Base-by-base conservation (phyloP, 2,797 vertebrate species). In the Austrolebias charrua region DNA sequence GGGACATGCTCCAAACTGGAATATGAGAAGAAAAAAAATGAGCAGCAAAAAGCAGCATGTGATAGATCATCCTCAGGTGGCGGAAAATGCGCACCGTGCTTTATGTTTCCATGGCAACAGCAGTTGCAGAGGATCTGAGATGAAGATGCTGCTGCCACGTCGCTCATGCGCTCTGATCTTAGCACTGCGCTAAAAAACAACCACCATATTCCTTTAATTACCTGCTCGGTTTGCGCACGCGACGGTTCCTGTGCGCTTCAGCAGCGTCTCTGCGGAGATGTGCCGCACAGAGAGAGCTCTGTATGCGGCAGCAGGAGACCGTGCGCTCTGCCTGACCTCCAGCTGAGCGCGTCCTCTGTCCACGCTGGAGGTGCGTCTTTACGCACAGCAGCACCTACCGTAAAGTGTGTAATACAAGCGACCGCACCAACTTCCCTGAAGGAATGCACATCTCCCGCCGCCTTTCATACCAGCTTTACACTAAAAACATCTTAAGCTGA, bases 361-460 rank as follows among this genome's bases (percentile, higher is more conserved):
- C 71, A 69, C 78, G 48, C 63, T 8, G 82, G 83, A 91, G 89
- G 87, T 83, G 88, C 79, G 83, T 61, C 40, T 28, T 19, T 24
- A 80, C 89, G 78, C 88, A 87, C 4, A 15, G 1, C 19, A n/a
- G 12, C 28, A 35, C 16, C 44, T 86, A 90, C 88, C 90, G 85
- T 91, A 92, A 88, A 13, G 66, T 4, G 70, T 12, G 19, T 69
- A 90, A 75, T 82, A 90, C 65, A 83, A 40, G 61, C 18, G 15
- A 44, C 16, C 0, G 5, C 55, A 31, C 33, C 4, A 3, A 0
- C 1, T 35, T 35, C 33, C 31, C 8, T 11, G 9, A 38, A 11
- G 35, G 10, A 38, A 38, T 38, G 35, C 35, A 9, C 9, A 38
- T 38, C 35, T 1, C 35, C 35, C 35, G 35, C 35, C 35, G 35